Evolutionary conservation across 2,888 invertebrate species (phyloP).

Genomic region (Phengaris alcon): DNA sequence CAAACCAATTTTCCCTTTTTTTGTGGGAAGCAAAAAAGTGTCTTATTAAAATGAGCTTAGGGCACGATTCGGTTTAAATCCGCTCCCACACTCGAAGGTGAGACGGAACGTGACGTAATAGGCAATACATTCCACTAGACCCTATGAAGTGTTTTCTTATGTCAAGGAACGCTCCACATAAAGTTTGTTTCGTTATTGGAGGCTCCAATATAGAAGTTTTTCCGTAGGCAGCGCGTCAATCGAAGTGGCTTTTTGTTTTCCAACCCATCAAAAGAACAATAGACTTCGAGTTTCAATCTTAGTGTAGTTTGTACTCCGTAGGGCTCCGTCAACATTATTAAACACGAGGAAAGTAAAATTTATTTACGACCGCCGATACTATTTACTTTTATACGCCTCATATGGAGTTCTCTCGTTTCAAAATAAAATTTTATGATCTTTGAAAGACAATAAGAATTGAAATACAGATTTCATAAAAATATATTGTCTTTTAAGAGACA

Average conservation of each 20-base stretch:
- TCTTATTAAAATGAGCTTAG: conserved; percentile 22
- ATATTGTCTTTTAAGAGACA: conserved; percentile 6
- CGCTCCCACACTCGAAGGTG: conserved; percentile 18
- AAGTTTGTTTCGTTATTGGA: conserved; percentile 29
- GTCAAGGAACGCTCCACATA: conserved; percentile 28
- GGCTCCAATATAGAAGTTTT: conserved; percentile 29
- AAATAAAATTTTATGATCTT: neutral
- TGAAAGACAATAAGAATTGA: neutral
- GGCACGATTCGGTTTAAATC: neutral
- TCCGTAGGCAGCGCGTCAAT: conserved; percentile 31
- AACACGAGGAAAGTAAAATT: conserved; percentile 24
- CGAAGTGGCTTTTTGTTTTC: conserved; percentile 32
- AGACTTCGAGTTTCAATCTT: conserved; percentile 26
- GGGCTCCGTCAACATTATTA: conserved; percentile 22
- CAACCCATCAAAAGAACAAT: conserved; percentile 31
- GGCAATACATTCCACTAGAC: conserved; percentile 27
- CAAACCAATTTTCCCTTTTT: conserved; percentile 27
- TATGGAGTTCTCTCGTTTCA: conserved; percentile 19
- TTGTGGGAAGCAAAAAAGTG: conserved; percentile 11
- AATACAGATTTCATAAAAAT: conserved; percentile 11
- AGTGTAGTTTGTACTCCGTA: conserved; percentile 17
- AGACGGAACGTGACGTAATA: conserved; percentile 18
- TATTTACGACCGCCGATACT: conserved; percentile 16
- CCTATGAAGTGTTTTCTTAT: conserved; percentile 28
- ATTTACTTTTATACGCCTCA: conserved; percentile 12